phyloP scores from a whole-genome alignment of 2,113 vertebrate genomes.

The Butastur rufipennis region DNA sequence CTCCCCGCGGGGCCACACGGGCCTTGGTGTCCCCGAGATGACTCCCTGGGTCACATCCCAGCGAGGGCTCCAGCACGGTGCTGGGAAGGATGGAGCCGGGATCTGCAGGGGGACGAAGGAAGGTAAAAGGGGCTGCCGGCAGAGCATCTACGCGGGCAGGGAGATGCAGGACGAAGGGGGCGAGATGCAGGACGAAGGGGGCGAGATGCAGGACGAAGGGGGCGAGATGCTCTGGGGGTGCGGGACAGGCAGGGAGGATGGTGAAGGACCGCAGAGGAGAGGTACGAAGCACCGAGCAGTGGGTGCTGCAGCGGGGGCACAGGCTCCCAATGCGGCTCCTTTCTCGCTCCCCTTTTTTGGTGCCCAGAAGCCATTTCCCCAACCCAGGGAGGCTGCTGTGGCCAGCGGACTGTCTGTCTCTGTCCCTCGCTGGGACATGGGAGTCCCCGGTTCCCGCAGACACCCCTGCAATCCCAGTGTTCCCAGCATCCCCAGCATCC shows the following conservation, averaged over 20 bases:
- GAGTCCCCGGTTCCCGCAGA: no score
- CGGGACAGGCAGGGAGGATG: background rate
- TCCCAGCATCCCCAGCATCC: background rate
- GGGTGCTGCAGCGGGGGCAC: fast-evolving
- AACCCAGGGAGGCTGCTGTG: background rate
- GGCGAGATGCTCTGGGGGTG: no score
- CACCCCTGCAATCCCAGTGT: no score
- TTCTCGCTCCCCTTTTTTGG: background rate
- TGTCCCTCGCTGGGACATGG: no score
- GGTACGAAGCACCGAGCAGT: fast-evolving
- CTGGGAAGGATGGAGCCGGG: background rate
- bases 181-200: no score
- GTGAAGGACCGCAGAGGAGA: background rate
- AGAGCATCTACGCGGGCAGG: fast-evolving
- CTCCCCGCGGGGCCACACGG: fast-evolving
- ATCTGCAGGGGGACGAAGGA: no score
- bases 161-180: background rate
- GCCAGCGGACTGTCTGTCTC: background rate
- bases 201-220: no score
- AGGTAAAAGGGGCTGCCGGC: background rate
- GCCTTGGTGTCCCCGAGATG: fast-evolving
- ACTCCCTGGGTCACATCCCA: background rate
- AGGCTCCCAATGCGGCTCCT: fast-evolving
- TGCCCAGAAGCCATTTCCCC: no score
- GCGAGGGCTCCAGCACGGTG: fast-evolving